These are phyloP conservation scores for Bos taurus DNA, from an alignment of 2,113 vertebrate genomes.

Conservation along the genomic window DNA sequence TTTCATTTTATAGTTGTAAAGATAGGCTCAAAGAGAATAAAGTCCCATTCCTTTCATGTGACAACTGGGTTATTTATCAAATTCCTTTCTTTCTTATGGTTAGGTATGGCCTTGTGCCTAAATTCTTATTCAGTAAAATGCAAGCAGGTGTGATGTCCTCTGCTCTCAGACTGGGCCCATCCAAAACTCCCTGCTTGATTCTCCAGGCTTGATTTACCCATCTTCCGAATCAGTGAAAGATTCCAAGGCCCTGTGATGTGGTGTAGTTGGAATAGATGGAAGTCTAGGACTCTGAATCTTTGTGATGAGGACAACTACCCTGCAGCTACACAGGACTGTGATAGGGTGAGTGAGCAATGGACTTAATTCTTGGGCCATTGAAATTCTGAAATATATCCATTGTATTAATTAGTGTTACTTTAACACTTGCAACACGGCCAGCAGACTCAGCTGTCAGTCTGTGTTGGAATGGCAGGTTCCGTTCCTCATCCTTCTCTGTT, in stretches of 20 bases:
- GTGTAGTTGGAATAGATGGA: background rate
- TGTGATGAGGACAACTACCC: background rate
- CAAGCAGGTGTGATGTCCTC: background rate
- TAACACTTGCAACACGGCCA: background rate
- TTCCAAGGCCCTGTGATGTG: background rate
- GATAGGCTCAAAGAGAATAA: background rate
- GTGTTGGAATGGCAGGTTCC: background rate
- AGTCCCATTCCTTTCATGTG: background rate
- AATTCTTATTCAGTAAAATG: background rate
- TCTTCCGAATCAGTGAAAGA: background rate
- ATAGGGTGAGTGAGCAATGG: background rate
- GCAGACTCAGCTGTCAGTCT: background rate
- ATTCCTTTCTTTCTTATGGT: background rate
- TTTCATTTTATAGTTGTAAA: background rate
- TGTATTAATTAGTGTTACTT: background rate
- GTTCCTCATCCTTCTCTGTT: background rate
- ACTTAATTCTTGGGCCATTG: background rate
- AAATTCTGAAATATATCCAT: background rate
- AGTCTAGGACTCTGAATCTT: background rate
- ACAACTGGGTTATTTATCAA: background rate
- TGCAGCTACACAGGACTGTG: background rate
- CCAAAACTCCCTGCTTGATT: background rate
- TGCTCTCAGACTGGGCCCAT: background rate
- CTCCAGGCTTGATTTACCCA: background rate
- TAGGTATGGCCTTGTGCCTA: background rate